phyloP scores from a whole-genome alignment of 64 coral and sea anemone genomes.

The Pocillopora damicornis region DNA sequence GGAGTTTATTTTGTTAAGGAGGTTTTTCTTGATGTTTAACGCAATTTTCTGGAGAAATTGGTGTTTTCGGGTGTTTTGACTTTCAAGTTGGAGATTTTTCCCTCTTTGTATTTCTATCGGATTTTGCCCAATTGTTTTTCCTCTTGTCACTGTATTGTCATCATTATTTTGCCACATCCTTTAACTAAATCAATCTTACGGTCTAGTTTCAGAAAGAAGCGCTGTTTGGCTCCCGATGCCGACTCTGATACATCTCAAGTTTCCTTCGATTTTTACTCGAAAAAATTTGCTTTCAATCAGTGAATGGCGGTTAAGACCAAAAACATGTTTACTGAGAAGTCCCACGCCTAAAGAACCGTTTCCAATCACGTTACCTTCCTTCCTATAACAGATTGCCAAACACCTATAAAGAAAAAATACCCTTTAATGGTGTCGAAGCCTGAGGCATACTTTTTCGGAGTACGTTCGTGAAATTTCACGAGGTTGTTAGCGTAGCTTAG shows the following conservation, averaged over 20 bases:
- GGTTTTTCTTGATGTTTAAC: neutral
- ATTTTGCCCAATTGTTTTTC: neutral
- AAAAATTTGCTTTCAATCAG: neutral
- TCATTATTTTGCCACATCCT: too few relatives aligned
- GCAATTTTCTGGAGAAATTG: neutral
- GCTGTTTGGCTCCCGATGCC: neutral
- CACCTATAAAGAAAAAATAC: neutral
- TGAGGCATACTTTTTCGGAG: neutral
- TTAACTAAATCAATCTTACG: neutral
- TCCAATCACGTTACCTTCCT: neutral
- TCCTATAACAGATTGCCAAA: neutral
- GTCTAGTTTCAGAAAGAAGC: neutral
- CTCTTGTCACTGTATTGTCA: neutral
- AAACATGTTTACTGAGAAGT: neutral
- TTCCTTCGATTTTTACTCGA: neutral
- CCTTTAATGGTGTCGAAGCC: neutral
- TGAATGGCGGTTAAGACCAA: neutral
- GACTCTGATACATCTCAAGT: neutral
- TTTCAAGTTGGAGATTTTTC: neutral
- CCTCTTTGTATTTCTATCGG: neutral
- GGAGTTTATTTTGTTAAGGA: neutral
- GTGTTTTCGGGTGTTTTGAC: neutral
- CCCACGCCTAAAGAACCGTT: neutral
- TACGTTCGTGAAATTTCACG: constrained; percentile 6
- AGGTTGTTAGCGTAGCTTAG: constrained; percentile 31